These are phyloP conservation scores for Pachyuromys duprasi DNA, from an alignment of 2,797 vertebrate genomes.

Conservation along the genomic window DNA sequence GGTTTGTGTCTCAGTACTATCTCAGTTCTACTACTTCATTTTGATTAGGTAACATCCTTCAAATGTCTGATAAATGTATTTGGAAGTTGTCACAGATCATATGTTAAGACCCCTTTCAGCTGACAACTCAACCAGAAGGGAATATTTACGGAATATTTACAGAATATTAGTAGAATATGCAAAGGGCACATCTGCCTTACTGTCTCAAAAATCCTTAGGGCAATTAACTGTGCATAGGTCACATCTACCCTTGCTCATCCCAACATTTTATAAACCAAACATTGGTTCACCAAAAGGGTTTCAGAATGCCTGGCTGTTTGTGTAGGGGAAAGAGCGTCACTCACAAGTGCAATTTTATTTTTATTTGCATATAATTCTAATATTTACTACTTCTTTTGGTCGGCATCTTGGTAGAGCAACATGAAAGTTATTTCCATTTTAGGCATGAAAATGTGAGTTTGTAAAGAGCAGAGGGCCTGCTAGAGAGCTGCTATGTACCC, in stretches of 20 bases:
- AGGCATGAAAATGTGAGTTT: not conserved
- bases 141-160: conserved; percentile 28
- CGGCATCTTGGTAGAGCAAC: not conserved
- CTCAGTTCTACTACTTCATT: not conserved
- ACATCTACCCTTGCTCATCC: not conserved
- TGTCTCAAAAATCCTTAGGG: not conserved
- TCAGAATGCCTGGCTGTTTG: conserved; percentile 24
- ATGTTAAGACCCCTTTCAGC: not conserved
- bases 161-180: not conserved
- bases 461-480: not conserved
- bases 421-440: not conserved
- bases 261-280: conserved; percentile 6
- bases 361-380: conserved; percentile 47
- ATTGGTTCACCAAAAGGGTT: not conserved
- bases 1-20: not conserved
- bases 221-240: not conserved
- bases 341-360: conserved; percentile 41
- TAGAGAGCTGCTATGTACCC: not conserved
- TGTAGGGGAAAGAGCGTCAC: not conserved
- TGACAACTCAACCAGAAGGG: not conserved
- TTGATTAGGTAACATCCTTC: not conserved
- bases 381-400: not conserved
- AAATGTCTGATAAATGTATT: not conserved
- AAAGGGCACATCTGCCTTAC: not conserved
- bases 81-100: not conserved